Base-by-base conservation (phyloP, 2,888 invertebrate genomes). In the Aporophyla lueneburgensis region DNA sequence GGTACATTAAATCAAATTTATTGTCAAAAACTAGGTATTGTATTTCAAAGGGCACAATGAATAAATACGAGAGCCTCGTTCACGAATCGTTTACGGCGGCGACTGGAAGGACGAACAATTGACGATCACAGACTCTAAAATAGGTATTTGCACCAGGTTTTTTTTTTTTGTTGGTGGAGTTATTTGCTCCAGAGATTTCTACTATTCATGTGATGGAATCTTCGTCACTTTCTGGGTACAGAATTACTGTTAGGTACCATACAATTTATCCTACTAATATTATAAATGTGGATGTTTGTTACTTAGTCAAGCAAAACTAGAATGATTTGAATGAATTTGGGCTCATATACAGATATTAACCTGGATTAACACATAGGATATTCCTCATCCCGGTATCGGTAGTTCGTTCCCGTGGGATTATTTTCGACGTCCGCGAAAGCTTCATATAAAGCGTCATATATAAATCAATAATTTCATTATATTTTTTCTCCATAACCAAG, bases 1-100 rank as follows among this genome's bases (percentile, higher is more conserved):
- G 51, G 53, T 33, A 43, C 24, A 68, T 79, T 79, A 65, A 81
- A 81, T 84, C 80, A 71, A 71, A 65, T 69, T 80, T 79, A 72
- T 69, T 69, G 68, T 65, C 58, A 80, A 83, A 78, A 66, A 67
- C 59, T 71, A 66, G 43, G 46, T 65, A 59, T 80, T 84, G 68
- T 73, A 69, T 72, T 80, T 80, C 58, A 63, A 58, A 69, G 33
- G 65, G 16, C 49, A 49, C 56, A 54, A 68, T 63, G 49, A 49
- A 69, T 68, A 63, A 63, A 68, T 68, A 78, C 69, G 63, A 83
- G 69, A 40, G 27, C n/a, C 19, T 63, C 76, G n/a, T 63, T 76
- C 46, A 14, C 56, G 46, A 58, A 76, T 58, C 61, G 54, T 59
- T 63, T 24, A 40, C n/a, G 53, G 53, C 33, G 51, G 19, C 2